Conservation (phyloP, 2,888 invertebrate species). For the Diplolepis rosae region DNA sequence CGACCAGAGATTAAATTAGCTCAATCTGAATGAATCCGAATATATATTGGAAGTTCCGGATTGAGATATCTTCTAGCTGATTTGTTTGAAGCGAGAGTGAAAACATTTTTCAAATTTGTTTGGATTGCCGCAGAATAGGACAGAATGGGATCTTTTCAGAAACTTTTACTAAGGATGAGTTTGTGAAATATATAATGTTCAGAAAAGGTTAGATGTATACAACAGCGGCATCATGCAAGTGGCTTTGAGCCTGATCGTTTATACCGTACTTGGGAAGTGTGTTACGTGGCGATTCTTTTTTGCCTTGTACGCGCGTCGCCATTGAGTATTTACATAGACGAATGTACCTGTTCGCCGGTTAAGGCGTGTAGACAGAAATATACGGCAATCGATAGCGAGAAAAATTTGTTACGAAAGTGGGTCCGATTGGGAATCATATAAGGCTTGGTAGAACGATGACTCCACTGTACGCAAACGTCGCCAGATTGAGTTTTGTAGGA, state of each 20-base stretch:
- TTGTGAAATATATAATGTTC: background rate
- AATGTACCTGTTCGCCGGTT: constrained; percentile 53
- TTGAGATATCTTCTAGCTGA: too few species aligned
- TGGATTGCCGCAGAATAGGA: background rate
- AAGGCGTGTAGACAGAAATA: constrained; percentile 35
- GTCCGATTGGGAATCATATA: constrained; percentile 46
- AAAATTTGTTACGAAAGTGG: constrained; percentile 53
- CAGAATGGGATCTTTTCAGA: too few species aligned
- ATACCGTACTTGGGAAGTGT: constrained; percentile 28
- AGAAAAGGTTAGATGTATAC: constrained; percentile 7
- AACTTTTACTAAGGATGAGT: background rate
- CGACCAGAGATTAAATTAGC: too few species aligned
- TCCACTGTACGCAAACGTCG: constrained; percentile 32
- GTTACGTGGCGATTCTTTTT: constrained; percentile 42
- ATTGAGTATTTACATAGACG: constrained; percentile 55
- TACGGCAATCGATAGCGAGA: constrained; percentile 33
- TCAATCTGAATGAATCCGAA: too few species aligned
- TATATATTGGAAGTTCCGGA: too few species aligned
- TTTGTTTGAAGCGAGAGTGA: too few species aligned
- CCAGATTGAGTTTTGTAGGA: constrained; percentile 28
- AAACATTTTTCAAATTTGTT: too few species aligned
- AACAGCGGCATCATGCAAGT: constrained; percentile 1
- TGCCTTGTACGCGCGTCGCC: constrained; percentile 51
- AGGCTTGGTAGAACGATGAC: constrained; percentile 43
- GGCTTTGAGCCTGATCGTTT: constrained; percentile 27